Evolutionary conservation across 1,140 invertebrate species (phyloP).

Genomic region (Drosophila serrata): DNA sequence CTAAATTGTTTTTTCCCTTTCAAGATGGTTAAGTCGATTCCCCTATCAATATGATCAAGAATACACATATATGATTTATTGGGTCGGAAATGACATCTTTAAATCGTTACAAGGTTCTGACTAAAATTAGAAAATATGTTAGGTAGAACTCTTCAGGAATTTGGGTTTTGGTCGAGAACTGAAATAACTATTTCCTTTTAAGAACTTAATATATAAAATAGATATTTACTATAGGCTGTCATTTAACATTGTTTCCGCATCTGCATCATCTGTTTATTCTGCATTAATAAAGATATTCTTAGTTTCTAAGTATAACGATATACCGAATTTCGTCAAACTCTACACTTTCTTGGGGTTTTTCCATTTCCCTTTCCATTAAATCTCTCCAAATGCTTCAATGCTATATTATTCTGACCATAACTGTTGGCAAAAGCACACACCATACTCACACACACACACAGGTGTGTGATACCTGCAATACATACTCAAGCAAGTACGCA

Average conservation of each 20-base stretch:
- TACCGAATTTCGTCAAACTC: background rate
- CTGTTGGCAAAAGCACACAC: slow-evolving; percentile 12
- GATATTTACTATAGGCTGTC: too few relatives aligned
- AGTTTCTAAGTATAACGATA: background rate
- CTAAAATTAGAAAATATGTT: too few relatives aligned
- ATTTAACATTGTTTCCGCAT: background rate
- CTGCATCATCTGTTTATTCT: background rate
- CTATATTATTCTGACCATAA: slow-evolving; percentile 22
- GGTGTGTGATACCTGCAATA: slow-evolving; percentile 9
- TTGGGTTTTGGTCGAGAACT: too few relatives aligned
- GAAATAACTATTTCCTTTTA: too few relatives aligned
- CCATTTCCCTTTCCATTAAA: slow-evolving; percentile 1
- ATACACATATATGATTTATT: too few relatives aligned
- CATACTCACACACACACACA: slow-evolving; percentile 6
- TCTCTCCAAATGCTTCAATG: background rate
- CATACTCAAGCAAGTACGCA: slow-evolving; percentile 13
- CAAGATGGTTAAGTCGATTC: too few relatives aligned
- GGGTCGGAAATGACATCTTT: too few relatives aligned
- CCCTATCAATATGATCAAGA: too few relatives aligned
- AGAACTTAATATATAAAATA: too few relatives aligned
- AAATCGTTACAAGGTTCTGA: too few relatives aligned
- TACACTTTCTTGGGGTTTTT: background rate
- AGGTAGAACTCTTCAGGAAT: too few relatives aligned
- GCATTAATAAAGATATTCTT: background rate
- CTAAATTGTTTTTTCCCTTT: too few relatives aligned